phyloP scores from a whole-genome alignment of 2,888 invertebrate genomes.

The Trachelus stipa region DNA sequence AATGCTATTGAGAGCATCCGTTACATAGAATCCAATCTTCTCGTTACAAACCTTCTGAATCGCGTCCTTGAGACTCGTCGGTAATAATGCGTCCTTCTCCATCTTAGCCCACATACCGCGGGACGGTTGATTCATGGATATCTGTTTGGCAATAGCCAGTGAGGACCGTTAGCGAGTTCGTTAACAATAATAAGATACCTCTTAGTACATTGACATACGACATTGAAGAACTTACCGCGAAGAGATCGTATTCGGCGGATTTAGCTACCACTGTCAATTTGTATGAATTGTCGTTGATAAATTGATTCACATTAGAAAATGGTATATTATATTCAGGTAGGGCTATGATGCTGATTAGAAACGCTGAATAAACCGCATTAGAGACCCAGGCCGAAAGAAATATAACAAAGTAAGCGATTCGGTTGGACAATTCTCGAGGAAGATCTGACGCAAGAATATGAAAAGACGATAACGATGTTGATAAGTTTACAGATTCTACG shows the following conservation, averaged over 20 bases:
- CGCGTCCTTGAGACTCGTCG: conserved; percentile 34
- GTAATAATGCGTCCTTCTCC: conserved; percentile 37
- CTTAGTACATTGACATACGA: too few species aligned
- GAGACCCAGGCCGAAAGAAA: conserved; percentile 48
- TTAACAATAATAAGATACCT: too few species aligned
- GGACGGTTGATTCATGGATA: conserved; percentile 31
- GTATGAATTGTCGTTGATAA: conserved; percentile 46
- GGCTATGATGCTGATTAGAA: conserved; percentile 48
- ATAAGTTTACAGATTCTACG: too few species aligned
- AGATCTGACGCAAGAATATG: conserved; percentile 33
- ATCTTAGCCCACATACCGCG: conserved; percentile 33
- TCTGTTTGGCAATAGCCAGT: conserved; percentile 18
- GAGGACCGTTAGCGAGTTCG: too few species aligned
- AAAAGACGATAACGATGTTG: too few species aligned
- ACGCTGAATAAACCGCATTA: conserved; percentile 50
- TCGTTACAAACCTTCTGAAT: conserved; percentile 49
- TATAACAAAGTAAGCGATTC: conserved; percentile 49
- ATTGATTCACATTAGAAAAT: conserved; percentile 48
- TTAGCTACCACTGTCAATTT: conserved; percentile 40
- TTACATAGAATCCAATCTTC: conserved; percentile 48
- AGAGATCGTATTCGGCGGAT: conserved; percentile 45
- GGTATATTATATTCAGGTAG: conserved; percentile 38
- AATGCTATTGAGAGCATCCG: conserved; percentile 35
- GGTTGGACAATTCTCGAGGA: conserved; percentile 40
- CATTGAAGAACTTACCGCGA: conserved; percentile 34